phyloP scores from a whole-genome alignment of 2,797 vertebrate genomes.

The Coluber constrictor region DNA sequence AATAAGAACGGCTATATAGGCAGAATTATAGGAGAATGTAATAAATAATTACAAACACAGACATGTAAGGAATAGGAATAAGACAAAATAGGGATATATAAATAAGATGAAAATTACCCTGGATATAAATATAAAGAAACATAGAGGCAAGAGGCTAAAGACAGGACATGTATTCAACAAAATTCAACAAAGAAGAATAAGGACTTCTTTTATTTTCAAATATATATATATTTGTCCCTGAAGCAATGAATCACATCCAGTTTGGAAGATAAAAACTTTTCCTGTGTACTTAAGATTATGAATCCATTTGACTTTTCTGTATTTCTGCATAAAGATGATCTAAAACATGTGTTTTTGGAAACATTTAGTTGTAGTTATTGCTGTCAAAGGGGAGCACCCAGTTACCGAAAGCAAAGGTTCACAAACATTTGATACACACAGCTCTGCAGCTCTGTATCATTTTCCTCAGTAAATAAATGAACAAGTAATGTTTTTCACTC shows the following conservation, averaged over 20 bases:
- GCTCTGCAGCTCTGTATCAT: neutral
- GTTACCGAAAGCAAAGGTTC: neutral
- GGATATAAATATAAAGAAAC: neutral
- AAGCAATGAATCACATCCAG: neutral
- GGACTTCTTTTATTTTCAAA: neutral
- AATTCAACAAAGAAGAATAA: neutral
- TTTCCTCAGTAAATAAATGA: neutral
- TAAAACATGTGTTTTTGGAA: neutral
- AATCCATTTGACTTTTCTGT: neutral
- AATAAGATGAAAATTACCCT: neutral
- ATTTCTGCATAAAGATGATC: neutral
- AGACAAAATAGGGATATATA: neutral
- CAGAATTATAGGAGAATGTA: neutral
- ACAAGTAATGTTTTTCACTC: neutral
- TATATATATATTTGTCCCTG: neutral
- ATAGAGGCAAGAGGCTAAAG: neutral
- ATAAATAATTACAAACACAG: neutral
- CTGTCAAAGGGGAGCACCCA: neutral
- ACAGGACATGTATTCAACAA: neutral
- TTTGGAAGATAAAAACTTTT: neutral
- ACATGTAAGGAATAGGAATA: neutral
- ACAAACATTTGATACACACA: neutral
- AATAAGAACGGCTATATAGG: neutral
- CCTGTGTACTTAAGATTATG: neutral
- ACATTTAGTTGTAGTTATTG: neutral